Base-by-base conservation (phyloP, 2,797 vertebrate species). In the Botia almorhae region DNA sequence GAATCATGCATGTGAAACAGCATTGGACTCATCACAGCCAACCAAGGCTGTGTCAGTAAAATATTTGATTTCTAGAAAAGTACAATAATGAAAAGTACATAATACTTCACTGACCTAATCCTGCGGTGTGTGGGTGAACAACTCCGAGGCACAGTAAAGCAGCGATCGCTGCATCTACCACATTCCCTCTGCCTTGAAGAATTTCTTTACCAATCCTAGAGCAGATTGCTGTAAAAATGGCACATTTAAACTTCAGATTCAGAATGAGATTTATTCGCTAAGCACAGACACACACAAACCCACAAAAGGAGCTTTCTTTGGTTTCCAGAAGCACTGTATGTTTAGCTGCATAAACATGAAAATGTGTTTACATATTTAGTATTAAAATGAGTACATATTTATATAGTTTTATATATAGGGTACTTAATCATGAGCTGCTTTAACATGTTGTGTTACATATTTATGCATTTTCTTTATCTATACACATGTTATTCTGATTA, bases 131-230 rank as follows among this genome's bases (percentile, higher is more conserved):
- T 74, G 93, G 92, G 58, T 94, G 92, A 2, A 93, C 89, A 63
- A 94, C 91, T 0, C 88, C 86, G 53, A 94, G 86, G 78, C 93
- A 94, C 69, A 94, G 61, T 46, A 92, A 87, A 0, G 91, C 87
- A 67, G 87, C 90, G 5, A 94, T 85, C 14, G 90, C 92, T 0
- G 92, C 93, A 23, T 94, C 93, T n/a, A 94, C 88, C 21, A 92
- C 78, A 2, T 90, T 92, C 23, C 93, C 93, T 7, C 87, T 90
- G 0, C 88, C 83, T 10, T 82, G 74, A 8, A 93, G 87, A 56
- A 92, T 72, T 33, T 89, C 84, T 76, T 65, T 88, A 19, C 90
- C 93, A 78, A 90, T 83, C 13, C 36, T 70, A 68, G 93, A 93
- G 51, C 93, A 94, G 0, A 61, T 67, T 26, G 81, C 93, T 94